Conservation (phyloP, 2,113 vertebrate genomes). For the Eretmochelys imbricata region DNA sequence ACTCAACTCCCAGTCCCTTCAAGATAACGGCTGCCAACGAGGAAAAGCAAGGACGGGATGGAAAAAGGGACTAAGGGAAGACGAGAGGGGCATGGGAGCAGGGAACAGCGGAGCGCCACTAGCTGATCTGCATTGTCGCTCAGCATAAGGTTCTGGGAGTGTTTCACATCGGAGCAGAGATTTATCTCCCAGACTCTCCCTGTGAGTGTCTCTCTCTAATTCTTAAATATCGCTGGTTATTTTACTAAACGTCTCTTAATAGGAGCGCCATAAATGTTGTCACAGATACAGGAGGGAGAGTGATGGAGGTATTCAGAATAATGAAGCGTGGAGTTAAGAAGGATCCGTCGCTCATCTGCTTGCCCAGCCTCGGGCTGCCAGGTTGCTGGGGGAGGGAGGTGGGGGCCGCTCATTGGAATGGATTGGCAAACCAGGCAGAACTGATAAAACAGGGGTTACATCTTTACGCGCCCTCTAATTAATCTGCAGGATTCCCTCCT, state of each 20-base stretch:
- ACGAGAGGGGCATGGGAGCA: not conserved
- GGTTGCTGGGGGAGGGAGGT: accelerated
- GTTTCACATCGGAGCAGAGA: not conserved
- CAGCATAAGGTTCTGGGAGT: not conserved
- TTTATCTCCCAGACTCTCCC: not conserved
- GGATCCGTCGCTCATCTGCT: not conserved
- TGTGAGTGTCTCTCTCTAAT: not conserved
- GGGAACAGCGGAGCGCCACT: not conserved
- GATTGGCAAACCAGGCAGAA: not conserved
- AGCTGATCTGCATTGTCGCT: not conserved
- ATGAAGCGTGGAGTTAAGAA: slow-evolving; percentile 49
- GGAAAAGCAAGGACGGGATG: not conserved
- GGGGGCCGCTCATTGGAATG: accelerated
- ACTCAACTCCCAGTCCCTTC: not conserved
- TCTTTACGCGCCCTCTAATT: not conserved
- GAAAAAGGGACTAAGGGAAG: not conserved
- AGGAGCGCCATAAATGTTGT: not conserved
- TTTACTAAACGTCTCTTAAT: slow-evolving; percentile 48
- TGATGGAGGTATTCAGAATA: not conserved
- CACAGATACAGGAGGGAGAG: slow-evolving; percentile 41
- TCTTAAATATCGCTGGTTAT: slow-evolving; percentile 3
- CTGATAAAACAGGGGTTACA: not conserved
- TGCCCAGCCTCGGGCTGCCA: not conserved
- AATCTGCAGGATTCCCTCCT: not conserved
- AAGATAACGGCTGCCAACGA: not conserved